Percentiles rank a stretch among this genome's conserved stretches.
phyloP scores from a whole-genome alignment of 2,797 vertebrate genomes.

The Parauchenoglanis punctatus region DNA sequence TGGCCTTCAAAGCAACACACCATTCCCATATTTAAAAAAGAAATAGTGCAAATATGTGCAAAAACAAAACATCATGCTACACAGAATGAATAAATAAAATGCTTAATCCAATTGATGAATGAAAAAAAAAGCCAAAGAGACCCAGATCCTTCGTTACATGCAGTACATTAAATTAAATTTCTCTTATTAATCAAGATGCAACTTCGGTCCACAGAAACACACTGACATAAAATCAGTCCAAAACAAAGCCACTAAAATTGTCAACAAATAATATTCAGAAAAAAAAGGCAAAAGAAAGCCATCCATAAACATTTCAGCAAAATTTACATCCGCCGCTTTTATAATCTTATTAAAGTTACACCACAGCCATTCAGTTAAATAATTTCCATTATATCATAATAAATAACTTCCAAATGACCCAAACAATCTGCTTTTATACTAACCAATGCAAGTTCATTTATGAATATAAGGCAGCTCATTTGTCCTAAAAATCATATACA shows the following conservation, averaged over 20 bases:
- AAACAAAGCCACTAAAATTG: not conserved
- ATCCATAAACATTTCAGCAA: not conserved
- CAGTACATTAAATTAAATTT: not conserved
- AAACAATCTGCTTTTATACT: not conserved
- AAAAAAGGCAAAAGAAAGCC: not conserved
- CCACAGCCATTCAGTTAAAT: not conserved
- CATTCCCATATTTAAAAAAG: not conserved
- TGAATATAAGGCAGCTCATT: not conserved
- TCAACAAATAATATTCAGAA: not conserved
- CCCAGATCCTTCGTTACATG: not conserved
- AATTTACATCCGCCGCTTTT: not conserved
- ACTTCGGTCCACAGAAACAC: not conserved
- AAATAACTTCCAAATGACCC: not conserved
- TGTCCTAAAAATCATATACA: not conserved
- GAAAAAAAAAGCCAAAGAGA: not conserved
- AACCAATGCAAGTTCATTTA: not conserved
- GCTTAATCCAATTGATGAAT: not conserved
- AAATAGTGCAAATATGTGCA: not conserved
- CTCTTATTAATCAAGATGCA: not conserved
- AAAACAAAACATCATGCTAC: not conserved
- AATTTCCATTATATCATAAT: not conserved
- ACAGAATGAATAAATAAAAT: slow-evolving; percentile 8
- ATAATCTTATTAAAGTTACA: not conserved
- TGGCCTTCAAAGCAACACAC: not conserved
- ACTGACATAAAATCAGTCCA: not conserved